Evolutionary conservation across 1,140 invertebrate genomes (phyloP).

Genomic region (Drosophila lini): DNA sequence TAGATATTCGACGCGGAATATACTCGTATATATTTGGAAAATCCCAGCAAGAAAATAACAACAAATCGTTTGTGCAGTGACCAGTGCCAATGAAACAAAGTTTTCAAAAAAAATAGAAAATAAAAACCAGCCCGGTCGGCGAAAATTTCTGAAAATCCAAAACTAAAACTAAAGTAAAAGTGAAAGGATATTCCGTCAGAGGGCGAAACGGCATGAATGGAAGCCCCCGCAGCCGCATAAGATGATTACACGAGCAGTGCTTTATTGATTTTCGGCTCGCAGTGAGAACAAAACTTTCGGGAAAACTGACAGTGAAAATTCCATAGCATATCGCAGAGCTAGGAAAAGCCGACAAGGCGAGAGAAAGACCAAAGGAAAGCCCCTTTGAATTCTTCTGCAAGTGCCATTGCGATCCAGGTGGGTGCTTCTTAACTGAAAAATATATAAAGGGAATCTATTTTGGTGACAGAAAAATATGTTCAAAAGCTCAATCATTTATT

Average conservation of each 20-base stretch:
- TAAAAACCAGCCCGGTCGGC: constrained; percentile 4
- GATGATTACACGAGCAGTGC: constrained; percentile 59
- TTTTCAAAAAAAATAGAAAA: constrained; percentile 6
- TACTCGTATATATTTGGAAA: constrained; percentile 8
- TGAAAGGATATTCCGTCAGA: constrained; percentile 47
- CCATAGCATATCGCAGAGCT: not conserved
- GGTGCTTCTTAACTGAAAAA: constrained; percentile 35
- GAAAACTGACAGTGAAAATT: constrained; percentile 22
- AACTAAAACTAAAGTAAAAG: constrained; percentile 38
- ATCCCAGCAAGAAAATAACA: constrained; percentile 7
- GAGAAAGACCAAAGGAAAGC: constrained; percentile 34
- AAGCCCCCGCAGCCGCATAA: constrained; percentile 31
- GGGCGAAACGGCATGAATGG: constrained; percentile 46
- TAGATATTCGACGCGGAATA: constrained; percentile 21
- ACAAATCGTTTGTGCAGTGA: constrained; percentile 33
- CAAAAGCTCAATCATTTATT: not conserved
- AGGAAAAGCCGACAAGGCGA: constrained; percentile 31
- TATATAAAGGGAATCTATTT: not conserved
- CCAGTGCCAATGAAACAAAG: constrained; percentile 29
- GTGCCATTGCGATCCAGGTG: constrained; percentile 84
- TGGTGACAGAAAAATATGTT: constrained; percentile 5
- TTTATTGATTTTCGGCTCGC: constrained; percentile 64
- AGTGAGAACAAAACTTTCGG: constrained; percentile 40
- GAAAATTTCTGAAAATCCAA: constrained; percentile 11
- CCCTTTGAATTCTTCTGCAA: constrained; percentile 81